Conservation (phyloP, 2,888 invertebrate genomes). For the Apotomis turbidana region DNA sequence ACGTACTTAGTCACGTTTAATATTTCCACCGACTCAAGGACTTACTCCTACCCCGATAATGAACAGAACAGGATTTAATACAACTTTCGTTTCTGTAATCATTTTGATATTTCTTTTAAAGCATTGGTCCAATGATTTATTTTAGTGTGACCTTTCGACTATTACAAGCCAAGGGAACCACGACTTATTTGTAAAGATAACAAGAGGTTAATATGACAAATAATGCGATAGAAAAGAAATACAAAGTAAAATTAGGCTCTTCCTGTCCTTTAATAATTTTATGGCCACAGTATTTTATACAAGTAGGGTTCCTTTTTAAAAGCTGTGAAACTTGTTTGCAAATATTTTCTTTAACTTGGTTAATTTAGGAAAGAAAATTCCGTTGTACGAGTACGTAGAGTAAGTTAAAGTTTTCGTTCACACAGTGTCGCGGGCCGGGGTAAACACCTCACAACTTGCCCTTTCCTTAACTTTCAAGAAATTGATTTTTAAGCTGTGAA, state of each 20-base stretch:
- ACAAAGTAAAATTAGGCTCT: not conserved
- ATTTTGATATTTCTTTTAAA: constrained; percentile 20
- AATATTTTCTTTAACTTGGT: constrained; percentile 68
- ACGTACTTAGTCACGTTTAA: constrained; percentile 80
- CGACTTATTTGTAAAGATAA: constrained; percentile 21
- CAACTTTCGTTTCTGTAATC: constrained; percentile 1
- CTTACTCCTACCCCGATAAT: constrained; percentile 49
- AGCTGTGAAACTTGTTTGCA: constrained; percentile 61
- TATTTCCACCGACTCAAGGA: constrained; percentile 70
- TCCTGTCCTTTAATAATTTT: constrained; percentile 52
- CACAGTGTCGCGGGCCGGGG: constrained; percentile 60
- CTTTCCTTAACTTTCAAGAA: constrained; percentile 69
- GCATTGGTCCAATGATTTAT: not conserved
- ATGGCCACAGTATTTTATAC: constrained; percentile 54
- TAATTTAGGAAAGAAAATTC: constrained; percentile 71
- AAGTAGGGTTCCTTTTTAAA: constrained; percentile 55
- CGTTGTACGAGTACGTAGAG: constrained; percentile 47
- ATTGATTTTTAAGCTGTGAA: constrained; percentile 81
- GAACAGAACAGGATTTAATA: constrained; percentile 13
- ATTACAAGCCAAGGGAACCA: constrained; percentile 10
- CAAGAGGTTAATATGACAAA: constrained; percentile 1
- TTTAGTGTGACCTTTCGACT: constrained; percentile 12
- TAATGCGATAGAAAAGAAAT: constrained; percentile 4
- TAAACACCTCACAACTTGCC: constrained; percentile 76
- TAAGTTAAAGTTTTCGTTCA: constrained; percentile 67